A percentile compares a stretch with the other conserved stretches of the same genome.
phyloP scores from a whole-genome alignment of 2,797 vertebrate genomes.

The Austrolebias charrua region DNA sequence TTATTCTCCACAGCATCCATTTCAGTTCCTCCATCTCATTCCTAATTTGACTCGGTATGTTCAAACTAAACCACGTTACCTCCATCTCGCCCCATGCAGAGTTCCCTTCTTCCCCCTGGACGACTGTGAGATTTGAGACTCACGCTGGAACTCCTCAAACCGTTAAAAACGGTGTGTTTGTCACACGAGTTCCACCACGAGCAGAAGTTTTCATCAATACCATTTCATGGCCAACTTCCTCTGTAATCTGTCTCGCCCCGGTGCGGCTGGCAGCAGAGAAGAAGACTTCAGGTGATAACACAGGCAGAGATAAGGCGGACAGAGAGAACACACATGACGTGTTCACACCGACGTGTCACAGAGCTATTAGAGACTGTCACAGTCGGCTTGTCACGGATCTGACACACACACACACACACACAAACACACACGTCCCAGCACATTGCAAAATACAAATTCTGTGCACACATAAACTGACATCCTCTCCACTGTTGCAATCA shows the following conservation, averaged over 20 bases:
- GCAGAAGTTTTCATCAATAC: constrained; percentile 38
- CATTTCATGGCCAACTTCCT: constrained; percentile 55
- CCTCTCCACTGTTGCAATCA: constrained; percentile 54
- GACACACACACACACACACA: no score
- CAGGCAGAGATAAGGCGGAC: constrained; percentile 52
- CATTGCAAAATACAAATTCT: constrained; percentile 32
- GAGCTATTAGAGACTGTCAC: constrained; percentile 68
- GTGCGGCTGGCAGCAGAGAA: constrained; percentile 40
- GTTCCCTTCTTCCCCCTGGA: no score
- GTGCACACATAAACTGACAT: constrained; percentile 44
- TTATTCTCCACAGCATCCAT: no score
- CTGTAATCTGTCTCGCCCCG: constrained; percentile 54
- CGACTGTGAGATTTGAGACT: background rate
- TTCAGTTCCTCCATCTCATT: no score
- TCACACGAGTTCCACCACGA: constrained; percentile 19
- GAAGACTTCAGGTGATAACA: constrained; percentile 55
- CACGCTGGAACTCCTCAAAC: background rate
- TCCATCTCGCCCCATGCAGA: no score
- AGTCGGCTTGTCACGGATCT: constrained; percentile 53
- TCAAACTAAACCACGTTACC: no score
- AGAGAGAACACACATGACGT: constrained; percentile 41
- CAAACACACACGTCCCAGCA: constrained; percentile 15
- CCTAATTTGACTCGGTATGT: no score
- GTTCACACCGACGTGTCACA: constrained; percentile 56
- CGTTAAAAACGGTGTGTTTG: constrained; percentile 14